Conservation (phyloP, 2,797 vertebrate species). For the Menidia menidia region DNA sequence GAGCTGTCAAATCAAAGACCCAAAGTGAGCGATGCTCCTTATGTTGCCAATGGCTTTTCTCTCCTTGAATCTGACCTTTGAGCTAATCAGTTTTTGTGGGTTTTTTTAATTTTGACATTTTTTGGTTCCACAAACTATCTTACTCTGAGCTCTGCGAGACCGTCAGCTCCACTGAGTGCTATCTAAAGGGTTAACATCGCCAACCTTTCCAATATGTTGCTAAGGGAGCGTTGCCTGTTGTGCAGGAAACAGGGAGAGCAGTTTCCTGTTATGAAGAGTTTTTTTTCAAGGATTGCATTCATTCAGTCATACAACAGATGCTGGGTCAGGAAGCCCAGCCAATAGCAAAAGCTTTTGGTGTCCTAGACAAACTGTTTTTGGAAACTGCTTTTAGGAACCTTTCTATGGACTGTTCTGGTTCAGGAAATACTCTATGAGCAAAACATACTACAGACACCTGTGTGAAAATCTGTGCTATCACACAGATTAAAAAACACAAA, state of each 20-base stretch:
- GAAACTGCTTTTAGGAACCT: slow-evolving; percentile 75
- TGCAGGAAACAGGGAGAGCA: slow-evolving; percentile 96
- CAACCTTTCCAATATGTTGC: slow-evolving; percentile 91
- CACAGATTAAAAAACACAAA: neutral
- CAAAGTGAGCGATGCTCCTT: slow-evolving; percentile 54
- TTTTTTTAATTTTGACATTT: neutral
- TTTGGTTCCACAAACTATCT: slow-evolving; percentile 49
- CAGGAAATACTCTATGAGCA: slow-evolving; percentile 58
- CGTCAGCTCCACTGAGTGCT: slow-evolving; percentile 57
- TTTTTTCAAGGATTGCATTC: slow-evolving; percentile 90
- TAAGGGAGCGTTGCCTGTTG: slow-evolving; percentile 94
- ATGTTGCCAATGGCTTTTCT: slow-evolving; percentile 61
- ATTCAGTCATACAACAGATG: slow-evolving; percentile 91
- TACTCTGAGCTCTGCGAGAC: slow-evolving; percentile 47
- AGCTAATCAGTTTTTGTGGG: slow-evolving; percentile 42
- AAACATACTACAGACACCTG: slow-evolving; percentile 48
- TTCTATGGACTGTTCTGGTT: slow-evolving; percentile 52
- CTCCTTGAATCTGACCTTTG: slow-evolving; percentile 72
- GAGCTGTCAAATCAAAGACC: slow-evolving; percentile 75
- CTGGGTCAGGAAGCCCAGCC: slow-evolving; percentile 86
- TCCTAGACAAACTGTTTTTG: slow-evolving; percentile 75
- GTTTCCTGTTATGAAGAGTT: slow-evolving; percentile 99
- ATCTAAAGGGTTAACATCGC: slow-evolving; percentile 86
- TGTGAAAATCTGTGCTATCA: slow-evolving; percentile 11
- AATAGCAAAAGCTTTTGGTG: slow-evolving; percentile 78